Percentiles rank a stretch among this genome's conserved stretches.
Conservation (phyloP, 2,797 vertebrate genomes). For the Protosalanx chinensis region DNA sequence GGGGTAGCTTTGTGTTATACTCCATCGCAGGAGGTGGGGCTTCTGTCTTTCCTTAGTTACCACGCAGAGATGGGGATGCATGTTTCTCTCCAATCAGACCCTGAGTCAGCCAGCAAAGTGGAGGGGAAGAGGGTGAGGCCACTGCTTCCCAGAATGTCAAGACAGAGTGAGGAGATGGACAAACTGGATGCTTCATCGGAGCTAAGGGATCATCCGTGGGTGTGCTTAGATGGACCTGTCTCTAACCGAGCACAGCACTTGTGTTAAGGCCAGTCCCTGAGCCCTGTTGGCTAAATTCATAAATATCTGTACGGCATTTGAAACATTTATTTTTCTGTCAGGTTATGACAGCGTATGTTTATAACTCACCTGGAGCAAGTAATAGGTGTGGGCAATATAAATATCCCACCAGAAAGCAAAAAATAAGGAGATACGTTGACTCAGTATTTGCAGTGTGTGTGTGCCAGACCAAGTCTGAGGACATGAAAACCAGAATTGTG, state of each 20-base stretch:
- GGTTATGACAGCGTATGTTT: too few species aligned
- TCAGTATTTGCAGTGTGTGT: too few species aligned
- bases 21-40: neutral
- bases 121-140: neutral
- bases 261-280: conserved; percentile 2
- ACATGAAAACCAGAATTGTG: too few species aligned
- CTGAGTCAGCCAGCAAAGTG: neutral
- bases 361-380: too few species aligned
- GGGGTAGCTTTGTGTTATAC: neutral
- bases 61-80: too few species aligned
- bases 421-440: too few species aligned
- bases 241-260: neutral
- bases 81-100: too few species aligned
- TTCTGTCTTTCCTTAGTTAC: neutral
- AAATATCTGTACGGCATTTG: neutral
- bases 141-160: neutral
- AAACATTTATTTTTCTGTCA: neutral
- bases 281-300: neutral
- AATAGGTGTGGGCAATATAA: too few species aligned
- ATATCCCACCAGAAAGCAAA: too few species aligned
- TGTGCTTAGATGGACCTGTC: neutral
- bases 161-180: conserved; percentile 51
- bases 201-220: conserved; percentile 42
- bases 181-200: conserved; percentile 50
- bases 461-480: too few species aligned